Evolutionary conservation across 92 coral and sea anemone genomes (phyloP).

Genomic region (Galaxea fascicularis): DNA sequence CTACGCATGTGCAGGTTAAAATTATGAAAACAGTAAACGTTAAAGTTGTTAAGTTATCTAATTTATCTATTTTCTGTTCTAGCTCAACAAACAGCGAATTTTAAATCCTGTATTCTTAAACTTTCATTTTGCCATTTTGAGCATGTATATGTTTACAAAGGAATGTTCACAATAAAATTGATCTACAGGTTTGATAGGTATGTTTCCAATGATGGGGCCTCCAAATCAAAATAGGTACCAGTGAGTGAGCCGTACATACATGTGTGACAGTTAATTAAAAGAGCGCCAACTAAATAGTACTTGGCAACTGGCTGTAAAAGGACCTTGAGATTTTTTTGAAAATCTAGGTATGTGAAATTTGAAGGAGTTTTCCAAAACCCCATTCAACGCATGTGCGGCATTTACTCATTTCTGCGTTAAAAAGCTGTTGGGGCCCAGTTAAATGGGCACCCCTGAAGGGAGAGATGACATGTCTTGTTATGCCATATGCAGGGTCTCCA

Average conservation of each 20-base stretch:
- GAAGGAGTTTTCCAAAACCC: conserved; percentile 23
- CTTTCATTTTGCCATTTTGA: conserved; percentile 5
- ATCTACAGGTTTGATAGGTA: conserved; percentile 3
- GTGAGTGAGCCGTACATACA: conserved; percentile 21
- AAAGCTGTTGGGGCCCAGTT: conserved; percentile 21
- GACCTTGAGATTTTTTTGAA: conserved; percentile 18
- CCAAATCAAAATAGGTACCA: conserved; percentile 33
- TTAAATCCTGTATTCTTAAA: conserved; percentile 6
- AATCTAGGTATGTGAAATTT: conserved; percentile 13
- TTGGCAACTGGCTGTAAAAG: conserved; percentile 24
- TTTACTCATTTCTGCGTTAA: conserved; percentile 22
- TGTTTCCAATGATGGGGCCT: conserved; percentile 29
- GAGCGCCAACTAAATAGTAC: conserved; percentile 28
- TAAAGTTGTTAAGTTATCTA: not conserved
- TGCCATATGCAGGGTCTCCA: conserved; percentile 22
- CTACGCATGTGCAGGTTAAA: conserved; percentile 10
- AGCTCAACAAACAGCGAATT: not conserved
- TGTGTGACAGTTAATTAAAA: conserved; percentile 25
- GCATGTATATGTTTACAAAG: not conserved
- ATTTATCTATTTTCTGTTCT: conserved; percentile 1
- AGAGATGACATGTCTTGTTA: conserved; percentile 15
- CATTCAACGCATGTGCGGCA: conserved; percentile 18
- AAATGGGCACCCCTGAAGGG: conserved; percentile 27
- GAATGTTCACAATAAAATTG: not conserved
- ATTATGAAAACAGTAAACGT: conserved; percentile 13